Percentiles rank a stretch among this genome's conserved stretches.
phyloP scores from a whole-genome alignment of 2,888 invertebrate species.

The Tipula unca region DNA sequence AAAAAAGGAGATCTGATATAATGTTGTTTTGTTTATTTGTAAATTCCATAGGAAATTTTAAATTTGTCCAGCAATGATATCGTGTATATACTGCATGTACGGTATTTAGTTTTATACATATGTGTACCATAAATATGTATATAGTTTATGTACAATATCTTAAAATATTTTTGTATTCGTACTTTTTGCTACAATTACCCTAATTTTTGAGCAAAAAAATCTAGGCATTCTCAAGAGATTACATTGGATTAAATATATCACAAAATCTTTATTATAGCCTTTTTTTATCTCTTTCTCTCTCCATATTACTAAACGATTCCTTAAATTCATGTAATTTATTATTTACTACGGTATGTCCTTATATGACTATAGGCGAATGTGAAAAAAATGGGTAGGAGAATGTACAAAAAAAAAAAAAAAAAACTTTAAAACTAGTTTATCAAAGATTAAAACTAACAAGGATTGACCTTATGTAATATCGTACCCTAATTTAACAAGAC shows the following conservation, averaged over 20 bases:
- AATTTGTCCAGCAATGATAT: not conserved
- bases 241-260: not conserved
- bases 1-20: not conserved
- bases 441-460: conserved; percentile 14
- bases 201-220: not conserved
- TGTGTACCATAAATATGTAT: too few relatives aligned
- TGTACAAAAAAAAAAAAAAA: not conserved
- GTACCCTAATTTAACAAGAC: not conserved
- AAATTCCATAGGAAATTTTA: not conserved
- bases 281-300: not conserved
- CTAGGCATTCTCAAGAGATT: not conserved
- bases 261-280: not conserved
- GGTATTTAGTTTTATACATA: too few relatives aligned
- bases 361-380: not conserved
- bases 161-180: too few relatives aligned
- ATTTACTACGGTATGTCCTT: not conserved
- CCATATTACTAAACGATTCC: not conserved
- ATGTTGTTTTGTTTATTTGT: not conserved
- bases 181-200: not conserved
- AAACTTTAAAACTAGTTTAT: not conserved
- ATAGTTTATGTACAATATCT: too few relatives aligned
- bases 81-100: too few relatives aligned
- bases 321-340: not conserved
- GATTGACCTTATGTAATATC: not conserved
- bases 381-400: not conserved